Evolutionary conservation across 2,888 invertebrate genomes (phyloP).

Genomic region (Spisula subtruncata): DNA sequence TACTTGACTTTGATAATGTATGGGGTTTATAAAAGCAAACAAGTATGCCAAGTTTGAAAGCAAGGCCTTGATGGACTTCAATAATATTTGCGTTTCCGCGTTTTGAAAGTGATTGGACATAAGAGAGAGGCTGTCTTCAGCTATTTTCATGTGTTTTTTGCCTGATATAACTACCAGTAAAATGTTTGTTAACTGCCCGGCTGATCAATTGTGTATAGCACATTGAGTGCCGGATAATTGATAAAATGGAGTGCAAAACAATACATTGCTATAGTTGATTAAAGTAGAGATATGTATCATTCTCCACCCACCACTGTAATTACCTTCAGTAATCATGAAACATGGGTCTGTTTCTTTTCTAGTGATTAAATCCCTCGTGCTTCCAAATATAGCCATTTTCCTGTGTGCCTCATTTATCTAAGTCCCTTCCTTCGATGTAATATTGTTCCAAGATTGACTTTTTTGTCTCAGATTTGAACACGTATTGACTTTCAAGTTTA

Average conservation of each 20-base stretch:
- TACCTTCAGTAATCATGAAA: conserved; percentile 1
- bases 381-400: conserved; percentile 11
- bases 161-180: too few species aligned
- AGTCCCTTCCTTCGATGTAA: not conserved
- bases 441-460: conserved; percentile 1
- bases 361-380: not conserved
- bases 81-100: too few species aligned
- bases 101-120: too few species aligned
- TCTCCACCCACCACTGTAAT: conserved; percentile 18
- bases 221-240: not conserved
- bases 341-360: conserved; percentile 1
- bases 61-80: too few species aligned
- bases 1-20: too few species aligned
- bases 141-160: not conserved
- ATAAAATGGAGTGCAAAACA: not conserved
- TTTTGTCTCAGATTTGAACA: not conserved
- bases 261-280: conserved; percentile 17
- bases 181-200: not conserved
- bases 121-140: not conserved
- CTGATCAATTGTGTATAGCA: not conserved
- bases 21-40: too few species aligned
- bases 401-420: not conserved
- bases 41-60: too few species aligned
- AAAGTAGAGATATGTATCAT: not conserved
- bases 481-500: not conserved